Conservation (phyloP, 2,888 invertebrate species). For the Leptopilina syphax region DNA sequence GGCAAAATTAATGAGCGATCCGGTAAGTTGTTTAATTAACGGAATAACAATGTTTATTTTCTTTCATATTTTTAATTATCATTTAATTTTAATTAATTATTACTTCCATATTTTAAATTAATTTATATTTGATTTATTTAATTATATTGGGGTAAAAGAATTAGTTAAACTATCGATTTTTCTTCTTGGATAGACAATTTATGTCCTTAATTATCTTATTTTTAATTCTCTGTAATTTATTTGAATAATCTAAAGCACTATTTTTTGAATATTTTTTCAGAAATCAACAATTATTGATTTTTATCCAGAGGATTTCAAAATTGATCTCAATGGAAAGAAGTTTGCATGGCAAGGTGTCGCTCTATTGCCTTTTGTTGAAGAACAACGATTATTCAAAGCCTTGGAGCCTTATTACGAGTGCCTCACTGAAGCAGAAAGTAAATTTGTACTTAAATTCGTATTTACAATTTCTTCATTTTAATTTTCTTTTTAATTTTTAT, state of each 20-base stretch:
- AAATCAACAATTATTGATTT: constrained; percentile 98
- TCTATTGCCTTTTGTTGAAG: constrained; percentile 97
- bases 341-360: constrained; percentile 99
- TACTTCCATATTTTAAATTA: too few relatives aligned
- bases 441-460: constrained; percentile 63
- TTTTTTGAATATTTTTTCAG: constrained; percentile 74
- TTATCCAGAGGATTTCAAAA: constrained; percentile 98
- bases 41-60: not conserved
- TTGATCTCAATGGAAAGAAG: constrained; percentile 99
- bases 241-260: too few relatives aligned
- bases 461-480: constrained; percentile 9
- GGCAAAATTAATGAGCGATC: constrained; percentile 94
- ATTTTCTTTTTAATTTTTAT: not conserved
- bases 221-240: too few relatives aligned
- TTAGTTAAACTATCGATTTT: too few relatives aligned
- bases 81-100: too few relatives aligned
- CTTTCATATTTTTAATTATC: too few relatives aligned
- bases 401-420: constrained; percentile 87
- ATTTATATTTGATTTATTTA: too few relatives aligned
- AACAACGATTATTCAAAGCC: constrained; percentile 90
- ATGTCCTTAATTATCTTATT: too few relatives aligned
- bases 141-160: too few relatives aligned
- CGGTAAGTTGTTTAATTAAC: constrained; percentile 79
- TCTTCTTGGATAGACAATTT: too few relatives aligned
- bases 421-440: constrained; percentile 90